Conservation (phyloP, 2,888 invertebrate genomes). For the Meandrusa payeni region DNA sequence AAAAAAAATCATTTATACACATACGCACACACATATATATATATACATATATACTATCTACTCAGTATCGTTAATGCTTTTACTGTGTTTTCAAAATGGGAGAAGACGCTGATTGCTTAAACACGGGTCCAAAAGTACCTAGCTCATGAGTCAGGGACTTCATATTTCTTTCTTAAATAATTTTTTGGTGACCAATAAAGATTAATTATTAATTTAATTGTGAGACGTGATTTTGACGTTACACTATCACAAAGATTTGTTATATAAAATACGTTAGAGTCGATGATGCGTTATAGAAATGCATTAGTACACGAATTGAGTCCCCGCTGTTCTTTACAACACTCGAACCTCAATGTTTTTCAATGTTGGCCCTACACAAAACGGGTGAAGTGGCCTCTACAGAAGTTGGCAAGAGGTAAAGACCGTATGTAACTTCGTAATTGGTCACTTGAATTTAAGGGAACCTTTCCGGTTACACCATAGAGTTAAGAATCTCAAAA, state of each 20-base stretch:
- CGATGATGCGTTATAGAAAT: slow-evolving; percentile 33
- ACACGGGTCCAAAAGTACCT: too few species aligned
- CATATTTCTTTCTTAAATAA: too few species aligned
- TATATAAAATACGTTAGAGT: slow-evolving; percentile 38
- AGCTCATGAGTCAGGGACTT: too few species aligned
- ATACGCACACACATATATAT: too few species aligned
- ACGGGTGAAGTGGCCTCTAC: slow-evolving; percentile 43
- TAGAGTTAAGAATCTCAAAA: slow-evolving; percentile 36
- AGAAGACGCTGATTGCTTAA: too few species aligned
- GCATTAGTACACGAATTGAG: slow-evolving; percentile 23
- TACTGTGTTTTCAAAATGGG: too few species aligned
- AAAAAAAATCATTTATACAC: too few species aligned
- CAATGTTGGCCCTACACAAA: slow-evolving; percentile 49
- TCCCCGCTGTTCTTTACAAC: slow-evolving; percentile 41
- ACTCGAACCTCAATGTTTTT: slow-evolving; percentile 57
- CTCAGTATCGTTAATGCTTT: too few species aligned
- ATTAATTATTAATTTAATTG: too few species aligned
- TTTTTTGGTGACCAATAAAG: too few species aligned
- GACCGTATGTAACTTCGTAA: slow-evolving; percentile 60
- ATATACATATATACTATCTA: too few species aligned
- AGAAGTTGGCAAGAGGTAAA: slow-evolving; percentile 46
- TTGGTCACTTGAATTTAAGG: slow-evolving; percentile 73
- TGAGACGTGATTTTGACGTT: too few species aligned
- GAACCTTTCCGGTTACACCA: slow-evolving; percentile 56
- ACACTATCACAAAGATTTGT: slow-evolving; percentile 41